A percentile compares a stretch with the other conserved stretches of the same genome.
These are phyloP conservation scores for Lasioglossum morio DNA, from an alignment of 2,888 invertebrate genomes.

Conservation along the genomic window DNA sequence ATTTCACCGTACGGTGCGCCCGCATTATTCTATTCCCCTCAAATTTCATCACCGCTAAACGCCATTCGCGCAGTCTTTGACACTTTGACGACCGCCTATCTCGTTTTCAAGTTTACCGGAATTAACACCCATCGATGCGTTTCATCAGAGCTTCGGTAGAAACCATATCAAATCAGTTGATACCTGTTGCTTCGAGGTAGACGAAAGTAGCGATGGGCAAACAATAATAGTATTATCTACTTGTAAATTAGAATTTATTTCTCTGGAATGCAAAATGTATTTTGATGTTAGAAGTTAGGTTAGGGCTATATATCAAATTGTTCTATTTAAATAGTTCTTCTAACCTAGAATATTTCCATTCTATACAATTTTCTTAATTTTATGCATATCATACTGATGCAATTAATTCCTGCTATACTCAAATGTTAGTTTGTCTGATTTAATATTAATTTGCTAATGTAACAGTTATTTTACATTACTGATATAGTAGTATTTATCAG, in stretches of 20 bases:
- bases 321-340: too few relatives aligned
- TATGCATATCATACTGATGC: too few relatives aligned
- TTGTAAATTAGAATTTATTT: neutral
- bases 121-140: neutral
- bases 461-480: too few relatives aligned
- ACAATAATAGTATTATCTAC: neutral
- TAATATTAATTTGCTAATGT: too few relatives aligned
- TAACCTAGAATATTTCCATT: too few relatives aligned
- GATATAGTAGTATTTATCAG: too few relatives aligned
- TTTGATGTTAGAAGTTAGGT: too few relatives aligned
- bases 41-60: slow-evolving; percentile 14
- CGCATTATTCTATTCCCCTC: slow-evolving; percentile 7
- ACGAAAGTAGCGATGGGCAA: neutral
- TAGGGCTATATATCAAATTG: too few relatives aligned
- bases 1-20: slow-evolving; percentile 59
- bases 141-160: neutral
- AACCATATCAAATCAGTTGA: neutral
- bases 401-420: too few relatives aligned
- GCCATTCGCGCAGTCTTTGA: neutral
- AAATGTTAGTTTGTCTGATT: too few relatives aligned
- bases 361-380: too few relatives aligned
- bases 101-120: neutral
- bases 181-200: neutral
- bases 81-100: neutral
- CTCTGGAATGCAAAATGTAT: neutral